A percentile compares a stretch with the other conserved stretches of the same genome.
These are phyloP conservation scores for Rotaria macrura DNA, from an alignment of 2,888 invertebrate genomes.

Conservation along the genomic window DNA sequence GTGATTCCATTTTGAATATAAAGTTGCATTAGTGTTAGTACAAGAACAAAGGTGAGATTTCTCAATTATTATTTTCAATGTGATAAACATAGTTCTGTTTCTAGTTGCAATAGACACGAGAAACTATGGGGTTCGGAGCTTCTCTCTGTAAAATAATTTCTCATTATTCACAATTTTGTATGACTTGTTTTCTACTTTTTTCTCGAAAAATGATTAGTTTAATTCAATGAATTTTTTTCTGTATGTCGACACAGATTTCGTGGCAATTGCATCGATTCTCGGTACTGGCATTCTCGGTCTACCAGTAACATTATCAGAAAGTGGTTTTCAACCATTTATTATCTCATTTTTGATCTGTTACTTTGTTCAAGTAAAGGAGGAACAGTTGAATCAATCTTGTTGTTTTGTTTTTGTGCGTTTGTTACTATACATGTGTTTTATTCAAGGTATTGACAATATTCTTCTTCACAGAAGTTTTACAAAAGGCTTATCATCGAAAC, in stretches of 20 bases:
- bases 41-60: no score
- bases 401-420: not conserved
- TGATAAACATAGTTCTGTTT: no score
- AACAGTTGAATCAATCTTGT: no score
- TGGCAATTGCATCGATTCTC: slow-evolving; percentile 46
- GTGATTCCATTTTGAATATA: no score
- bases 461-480: slow-evolving; percentile 11
- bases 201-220: no score
- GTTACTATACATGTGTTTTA: not conserved
- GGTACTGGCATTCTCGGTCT: slow-evolving; percentile 47
- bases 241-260: slow-evolving; percentile 41
- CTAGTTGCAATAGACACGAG: no score
- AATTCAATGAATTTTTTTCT: not conserved
- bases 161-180: not conserved
- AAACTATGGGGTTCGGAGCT: not conserved
- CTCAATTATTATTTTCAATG: no score
- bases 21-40: no score
- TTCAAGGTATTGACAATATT: not conserved
- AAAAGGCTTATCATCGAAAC: not conserved
- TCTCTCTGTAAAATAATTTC: not conserved
- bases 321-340: slow-evolving; percentile 46
- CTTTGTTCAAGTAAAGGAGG: slow-evolving; percentile 43
- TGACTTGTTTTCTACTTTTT: no score
- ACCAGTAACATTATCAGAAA: slow-evolving; percentile 43
- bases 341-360: slow-evolving; percentile 42